phyloP scores from a whole-genome alignment of 2,113 vertebrate species.

The Campylomormyrus tamandua region DNA sequence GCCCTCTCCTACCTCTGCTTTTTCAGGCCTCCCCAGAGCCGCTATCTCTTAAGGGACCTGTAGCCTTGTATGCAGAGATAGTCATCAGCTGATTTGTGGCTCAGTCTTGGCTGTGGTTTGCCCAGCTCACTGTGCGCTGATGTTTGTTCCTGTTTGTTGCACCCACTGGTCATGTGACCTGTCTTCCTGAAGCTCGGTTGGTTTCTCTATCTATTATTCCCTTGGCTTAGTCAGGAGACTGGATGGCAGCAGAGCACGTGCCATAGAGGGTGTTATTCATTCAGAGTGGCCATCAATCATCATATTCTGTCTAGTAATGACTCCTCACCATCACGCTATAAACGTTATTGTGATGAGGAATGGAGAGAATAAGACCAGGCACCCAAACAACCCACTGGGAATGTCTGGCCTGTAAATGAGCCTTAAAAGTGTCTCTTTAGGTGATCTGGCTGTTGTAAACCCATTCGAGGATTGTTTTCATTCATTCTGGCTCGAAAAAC shows the following conservation, averaged over 20 bases:
- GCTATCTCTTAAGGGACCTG: neutral
- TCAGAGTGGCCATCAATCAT: neutral
- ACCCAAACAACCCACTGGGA: neutral
- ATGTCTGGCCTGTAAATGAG: neutral
- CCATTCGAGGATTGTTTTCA: neutral
- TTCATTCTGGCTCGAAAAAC: neutral
- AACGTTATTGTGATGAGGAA: neutral
- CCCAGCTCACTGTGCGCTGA: neutral
- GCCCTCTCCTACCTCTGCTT: neutral
- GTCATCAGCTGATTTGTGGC: neutral
- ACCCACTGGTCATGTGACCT: neutral
- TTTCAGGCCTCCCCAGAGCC: neutral
- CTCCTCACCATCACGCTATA: neutral
- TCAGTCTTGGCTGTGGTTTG: neutral
- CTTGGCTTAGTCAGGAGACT: neutral
- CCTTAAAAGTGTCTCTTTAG: neutral
- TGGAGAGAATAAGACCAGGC: neutral
- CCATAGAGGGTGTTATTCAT: neutral
- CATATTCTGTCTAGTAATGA: neutral
- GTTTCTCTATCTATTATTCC: neutral
- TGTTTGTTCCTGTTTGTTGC: neutral
- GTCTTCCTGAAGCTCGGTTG: neutral
- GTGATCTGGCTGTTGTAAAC: neutral
- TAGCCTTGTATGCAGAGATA: neutral
- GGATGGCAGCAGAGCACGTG: neutral